Conservation (phyloP, 1,140 invertebrate species). For the Phortica variegata region DNA sequence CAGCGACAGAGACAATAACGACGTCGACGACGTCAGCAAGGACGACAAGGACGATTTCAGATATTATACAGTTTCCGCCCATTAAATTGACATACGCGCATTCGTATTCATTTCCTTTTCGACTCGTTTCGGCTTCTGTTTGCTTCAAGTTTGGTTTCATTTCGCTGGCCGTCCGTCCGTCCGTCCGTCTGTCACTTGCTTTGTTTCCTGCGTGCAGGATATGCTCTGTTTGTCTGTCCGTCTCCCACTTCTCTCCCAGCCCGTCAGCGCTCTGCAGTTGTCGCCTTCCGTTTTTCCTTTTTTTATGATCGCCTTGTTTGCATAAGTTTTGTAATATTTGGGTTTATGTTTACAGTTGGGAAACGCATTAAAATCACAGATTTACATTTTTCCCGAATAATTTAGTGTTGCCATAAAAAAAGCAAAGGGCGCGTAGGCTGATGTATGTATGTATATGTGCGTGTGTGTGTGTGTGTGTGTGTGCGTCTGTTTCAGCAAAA, state of each 20-base stretch:
- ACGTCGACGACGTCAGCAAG: too few relatives aligned
- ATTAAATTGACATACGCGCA: slow-evolving; percentile 52
- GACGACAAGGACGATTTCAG: too few relatives aligned
- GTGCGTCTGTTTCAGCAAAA: too few relatives aligned
- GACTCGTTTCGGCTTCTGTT: too few relatives aligned
- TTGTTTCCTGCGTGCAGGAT: background rate
- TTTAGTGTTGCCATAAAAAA: slow-evolving; percentile 39
- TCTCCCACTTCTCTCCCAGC: slow-evolving; percentile 1
- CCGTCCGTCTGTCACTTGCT: slow-evolving; percentile 3
- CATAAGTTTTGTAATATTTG: slow-evolving; percentile 55
- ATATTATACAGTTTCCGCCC: slow-evolving; percentile 38
- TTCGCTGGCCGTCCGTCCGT: background rate
- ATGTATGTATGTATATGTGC: slow-evolving; percentile 2
- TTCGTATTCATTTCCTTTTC: slow-evolving; percentile 46
- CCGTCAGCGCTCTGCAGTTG: too few relatives aligned
- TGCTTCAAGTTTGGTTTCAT: background rate
- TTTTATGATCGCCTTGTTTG: slow-evolving; percentile 25
- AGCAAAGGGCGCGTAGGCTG: slow-evolving; percentile 21
- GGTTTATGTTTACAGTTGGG: slow-evolving; percentile 52
- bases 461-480: too few relatives aligned
- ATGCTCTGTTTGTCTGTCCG: slow-evolving; percentile 30
- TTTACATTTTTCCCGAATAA: slow-evolving; percentile 55
- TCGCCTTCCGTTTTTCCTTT: too few relatives aligned
- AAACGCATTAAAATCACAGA: slow-evolving; percentile 56
- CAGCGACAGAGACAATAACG: too few relatives aligned